Evolutionary conservation across 1,140 invertebrate species (phyloP).

Genomic region (Aradophagus sp.): DNA sequence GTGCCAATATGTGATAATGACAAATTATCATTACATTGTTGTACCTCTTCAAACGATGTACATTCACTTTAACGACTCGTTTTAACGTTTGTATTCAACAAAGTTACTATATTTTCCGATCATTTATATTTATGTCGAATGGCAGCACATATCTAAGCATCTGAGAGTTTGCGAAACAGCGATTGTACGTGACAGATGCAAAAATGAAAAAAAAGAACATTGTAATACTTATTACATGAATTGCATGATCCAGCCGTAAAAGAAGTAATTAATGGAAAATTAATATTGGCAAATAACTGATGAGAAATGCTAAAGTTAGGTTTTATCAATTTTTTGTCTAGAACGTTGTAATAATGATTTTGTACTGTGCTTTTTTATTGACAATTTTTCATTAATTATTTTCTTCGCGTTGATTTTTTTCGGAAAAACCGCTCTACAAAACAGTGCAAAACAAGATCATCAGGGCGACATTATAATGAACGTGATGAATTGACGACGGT

Average conservation of each 20-base stretch:
- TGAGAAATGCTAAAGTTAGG: too few relatives aligned
- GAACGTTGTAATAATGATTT: too few relatives aligned
- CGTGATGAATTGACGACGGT: conserved; percentile 12
- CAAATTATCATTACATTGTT: conserved; percentile 2
- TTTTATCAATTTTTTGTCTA: too few relatives aligned
- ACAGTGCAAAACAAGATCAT: conserved; percentile 7
- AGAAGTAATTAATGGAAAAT: too few relatives aligned
- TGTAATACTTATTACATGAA: neutral
- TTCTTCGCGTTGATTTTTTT: conserved; percentile 12
- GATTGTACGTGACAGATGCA: too few relatives aligned
- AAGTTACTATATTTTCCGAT: conserved; percentile 16
- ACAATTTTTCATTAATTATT: too few relatives aligned
- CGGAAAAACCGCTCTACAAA: conserved; percentile 21
- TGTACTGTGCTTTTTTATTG: too few relatives aligned
- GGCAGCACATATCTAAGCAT: conserved; percentile 32
- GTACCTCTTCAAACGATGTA: conserved; percentile 1
- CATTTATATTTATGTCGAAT: conserved; percentile 12
- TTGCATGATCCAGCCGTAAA: neutral
- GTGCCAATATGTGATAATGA: conserved; percentile 31
- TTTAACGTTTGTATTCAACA: conserved; percentile 12
- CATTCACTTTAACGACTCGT: conserved; percentile 3
- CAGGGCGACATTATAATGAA: conserved; percentile 9
- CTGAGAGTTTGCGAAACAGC: conserved; percentile 10
- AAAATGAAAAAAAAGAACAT: conserved; percentile 19
- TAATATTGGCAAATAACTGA: too few relatives aligned